Base-by-base conservation (phyloP, 1,140 invertebrate species). In the Aphis gossypii region DNA sequence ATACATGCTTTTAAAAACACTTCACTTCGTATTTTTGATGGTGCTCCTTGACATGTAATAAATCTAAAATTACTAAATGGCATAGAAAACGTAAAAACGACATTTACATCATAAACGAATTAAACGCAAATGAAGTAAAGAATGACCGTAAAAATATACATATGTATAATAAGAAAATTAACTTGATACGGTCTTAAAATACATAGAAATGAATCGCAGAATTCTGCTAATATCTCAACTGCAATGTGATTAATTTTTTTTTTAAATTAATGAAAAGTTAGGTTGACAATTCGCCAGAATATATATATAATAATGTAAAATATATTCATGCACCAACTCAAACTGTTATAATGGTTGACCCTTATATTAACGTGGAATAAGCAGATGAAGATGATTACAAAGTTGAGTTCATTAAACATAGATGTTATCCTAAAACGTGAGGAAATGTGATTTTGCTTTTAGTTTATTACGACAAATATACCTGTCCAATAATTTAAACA, bases 41-140 rank as follows among this genome's bases (percentile, higher is more conserved):
- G 23, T 9, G 41, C 3, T 46, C 83, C 41, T 86, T 41, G 83
- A 35, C 30, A 88, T 14, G 5, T 87, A 87, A 87, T 46, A 38
- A 87, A 87, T 87, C 84, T 41, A 84, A 84, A 84, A 87, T 87
- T 46, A 30, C 84, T 48, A 87, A 87, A 87, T 46, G 41, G 30
- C 25, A 30, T 30, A 46, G 60, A 76, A 76, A 87, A 46, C 84
- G 21, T 46, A 48, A 1, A 7, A 46, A 48, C 30, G 25, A 46
- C 38, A 87, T 87, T 87, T 25, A 87, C 84, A 87, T 48, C 18
- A 87, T 23, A 44, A 38, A 23, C 23, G 38, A 84, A 84, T 84
- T 83, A 38, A 83, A 38, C 18, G 35, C 35, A 83, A 83, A 83
- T 38, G 18, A 83, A 83, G 76, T 2, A 38, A 6, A 38, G 20